Evolutionary conservation across 2,888 invertebrate genomes (phyloP).

Genomic region (Microctonus aethiopoides): DNA sequence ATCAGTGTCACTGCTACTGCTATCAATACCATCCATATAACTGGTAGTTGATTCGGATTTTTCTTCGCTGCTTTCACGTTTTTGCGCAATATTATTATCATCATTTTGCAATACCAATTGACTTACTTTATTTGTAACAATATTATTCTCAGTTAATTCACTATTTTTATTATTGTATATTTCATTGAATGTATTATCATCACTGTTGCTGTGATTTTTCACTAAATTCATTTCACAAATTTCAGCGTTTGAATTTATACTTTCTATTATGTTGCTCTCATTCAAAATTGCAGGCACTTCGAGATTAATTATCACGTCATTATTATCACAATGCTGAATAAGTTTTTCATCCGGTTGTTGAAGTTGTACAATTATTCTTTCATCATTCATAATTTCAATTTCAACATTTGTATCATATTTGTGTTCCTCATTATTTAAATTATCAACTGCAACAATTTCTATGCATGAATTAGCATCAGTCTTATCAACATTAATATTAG

Average conservation of each 20-base stretch:
- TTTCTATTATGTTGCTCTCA: slow-evolving; percentile 27
- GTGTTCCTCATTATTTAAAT: slow-evolving; percentile 21
- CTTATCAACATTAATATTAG: slow-evolving; percentile 48
- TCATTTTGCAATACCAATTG: neutral
- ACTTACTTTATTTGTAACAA: neutral
- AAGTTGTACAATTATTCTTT: slow-evolving; percentile 41
- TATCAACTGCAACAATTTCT: slow-evolving; percentile 41
- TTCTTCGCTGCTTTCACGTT: slow-evolving; percentile 47
- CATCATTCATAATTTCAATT: slow-evolving; percentile 29
- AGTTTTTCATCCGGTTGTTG: slow-evolving; percentile 35
- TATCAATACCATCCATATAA: slow-evolving; percentile 44
- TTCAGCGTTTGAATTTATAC: slow-evolving; percentile 33
- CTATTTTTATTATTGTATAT: slow-evolving; percentile 2
- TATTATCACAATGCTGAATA: slow-evolving; percentile 23
- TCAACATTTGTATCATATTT: slow-evolving; percentile 30
- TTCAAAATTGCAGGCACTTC: slow-evolving; percentile 18
- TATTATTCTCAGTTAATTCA: slow-evolving; percentile 10
- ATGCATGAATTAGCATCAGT: slow-evolving; percentile 48
- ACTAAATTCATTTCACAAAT: neutral
- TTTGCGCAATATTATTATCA: slow-evolving; percentile 16
- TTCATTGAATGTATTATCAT: slow-evolving; percentile 3
- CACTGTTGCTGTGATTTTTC: neutral
- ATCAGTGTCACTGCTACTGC: slow-evolving; percentile 46
- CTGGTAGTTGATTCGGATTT: slow-evolving; percentile 50
- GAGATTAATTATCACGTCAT: slow-evolving; percentile 29